Percentiles rank a stretch among this genome's conserved stretches.
Evolutionary conservation across 2,113 vertebrate genomes (phyloP).

Genomic region (Mungos mungo): DNA sequence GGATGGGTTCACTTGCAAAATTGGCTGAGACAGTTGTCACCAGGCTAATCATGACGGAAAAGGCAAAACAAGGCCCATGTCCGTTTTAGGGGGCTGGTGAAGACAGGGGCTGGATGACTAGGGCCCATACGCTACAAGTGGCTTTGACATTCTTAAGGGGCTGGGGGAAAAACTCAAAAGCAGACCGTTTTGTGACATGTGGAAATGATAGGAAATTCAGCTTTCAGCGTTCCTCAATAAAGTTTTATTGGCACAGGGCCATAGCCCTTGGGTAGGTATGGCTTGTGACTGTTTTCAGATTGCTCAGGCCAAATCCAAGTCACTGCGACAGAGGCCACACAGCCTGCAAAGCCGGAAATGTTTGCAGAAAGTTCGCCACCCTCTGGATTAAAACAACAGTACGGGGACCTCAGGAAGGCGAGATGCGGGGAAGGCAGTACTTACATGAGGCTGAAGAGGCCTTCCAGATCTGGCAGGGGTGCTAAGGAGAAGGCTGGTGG

Average conservation of each 20-base stretch:
- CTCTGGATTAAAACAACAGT: not conserved
- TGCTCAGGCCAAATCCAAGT: not conserved
- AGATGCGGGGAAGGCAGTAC: conserved; percentile 61
- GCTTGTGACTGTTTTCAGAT: not conserved
- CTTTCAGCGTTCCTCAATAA: not conserved
- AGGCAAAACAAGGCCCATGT: not conserved
- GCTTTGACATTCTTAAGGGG: not conserved
- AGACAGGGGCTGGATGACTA: not conserved
- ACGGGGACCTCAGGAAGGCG: not conserved
- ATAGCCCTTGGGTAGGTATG: too few species aligned
- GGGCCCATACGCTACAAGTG: not conserved
- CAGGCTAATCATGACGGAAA: not conserved
- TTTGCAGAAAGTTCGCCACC: not conserved
- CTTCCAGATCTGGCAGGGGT: conserved; percentile 91
- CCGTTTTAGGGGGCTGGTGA: not conserved
- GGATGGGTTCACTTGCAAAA: not conserved
- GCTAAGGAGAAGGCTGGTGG: conserved; percentile 55
- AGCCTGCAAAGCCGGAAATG: not conserved
- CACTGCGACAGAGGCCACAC: not conserved
- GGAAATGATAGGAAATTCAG: not conserved
- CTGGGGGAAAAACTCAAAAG: not conserved
- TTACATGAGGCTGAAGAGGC: conserved; percentile 97
- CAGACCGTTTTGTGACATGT: not conserved
- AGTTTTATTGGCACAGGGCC: not conserved
- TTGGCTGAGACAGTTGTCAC: too few species aligned